Percentiles rank a stretch among this genome's conserved stretches.
Evolutionary conservation across 2,888 invertebrate genomes (phyloP).

Genomic region (Pterobdella sp.): DNA sequence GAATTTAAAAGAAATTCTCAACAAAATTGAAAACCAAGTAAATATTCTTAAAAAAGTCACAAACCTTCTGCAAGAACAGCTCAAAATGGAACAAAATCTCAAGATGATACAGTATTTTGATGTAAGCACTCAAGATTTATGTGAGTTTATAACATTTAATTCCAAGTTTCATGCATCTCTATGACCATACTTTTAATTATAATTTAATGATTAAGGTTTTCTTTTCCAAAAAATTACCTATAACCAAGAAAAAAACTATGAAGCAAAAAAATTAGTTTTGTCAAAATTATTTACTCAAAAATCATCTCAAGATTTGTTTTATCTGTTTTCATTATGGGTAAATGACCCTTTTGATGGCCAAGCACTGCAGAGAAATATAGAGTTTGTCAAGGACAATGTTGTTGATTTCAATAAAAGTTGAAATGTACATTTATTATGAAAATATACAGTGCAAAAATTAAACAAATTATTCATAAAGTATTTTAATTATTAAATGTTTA

Average conservation of each 20-base stretch:
- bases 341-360: neutral
- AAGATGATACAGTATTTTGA: neutral
- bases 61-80: neutral
- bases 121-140: neutral
- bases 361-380: neutral
- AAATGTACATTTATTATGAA: conserved; percentile 5
- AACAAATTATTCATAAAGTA: neutral
- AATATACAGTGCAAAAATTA: too few relatives aligned
- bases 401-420: neutral
- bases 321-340: conserved; percentile 12
- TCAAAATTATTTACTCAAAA: neutral
- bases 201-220: neutral
- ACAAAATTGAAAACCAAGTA: neutral
- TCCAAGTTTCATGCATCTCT: neutral
- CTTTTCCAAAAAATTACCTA: conserved; percentile 16
- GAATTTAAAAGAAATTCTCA: neutral
- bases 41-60: neutral
- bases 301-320: neutral
- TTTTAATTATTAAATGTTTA: neutral
- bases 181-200: neutral
- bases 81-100: neutral
- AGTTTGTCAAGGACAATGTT: neutral
- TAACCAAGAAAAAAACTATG: conserved; percentile 10
- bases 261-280: conserved; percentile 10
- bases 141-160: neutral